phyloP scores from a whole-genome alignment of 2,888 invertebrate genomes.

The Prosapia bicincta region DNA sequence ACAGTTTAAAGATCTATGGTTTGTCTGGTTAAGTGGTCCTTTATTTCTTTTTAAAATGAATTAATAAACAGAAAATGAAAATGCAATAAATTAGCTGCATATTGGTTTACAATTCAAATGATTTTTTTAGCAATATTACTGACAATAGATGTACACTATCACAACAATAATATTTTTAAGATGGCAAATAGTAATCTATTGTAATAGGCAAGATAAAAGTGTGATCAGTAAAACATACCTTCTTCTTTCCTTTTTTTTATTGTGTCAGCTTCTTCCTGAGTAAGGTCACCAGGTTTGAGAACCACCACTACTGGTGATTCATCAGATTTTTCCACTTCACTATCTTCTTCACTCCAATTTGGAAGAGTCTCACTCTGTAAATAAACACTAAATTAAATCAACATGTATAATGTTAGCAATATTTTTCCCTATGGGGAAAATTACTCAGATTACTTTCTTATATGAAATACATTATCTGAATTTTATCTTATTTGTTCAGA shows the following conservation, averaged over 20 bases:
- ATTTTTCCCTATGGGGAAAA: background rate
- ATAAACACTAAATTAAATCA: constrained; percentile 7
- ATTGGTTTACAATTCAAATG: too few relatives aligned
- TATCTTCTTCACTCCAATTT: constrained; percentile 34
- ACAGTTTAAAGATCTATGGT: too few relatives aligned
- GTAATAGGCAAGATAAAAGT: background rate
- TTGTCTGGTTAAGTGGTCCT: too few relatives aligned
- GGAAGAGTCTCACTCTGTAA: constrained; percentile 39
- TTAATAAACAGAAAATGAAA: too few relatives aligned
- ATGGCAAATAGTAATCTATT: too few relatives aligned
- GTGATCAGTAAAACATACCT: constrained; percentile 16
- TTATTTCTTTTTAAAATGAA: too few relatives aligned
- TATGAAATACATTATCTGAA: background rate
- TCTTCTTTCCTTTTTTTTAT: constrained; percentile 33
- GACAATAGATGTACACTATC: too few relatives aligned
- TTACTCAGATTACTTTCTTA: background rate
- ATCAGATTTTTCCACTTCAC: constrained; percentile 60
- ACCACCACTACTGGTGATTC: constrained; percentile 78
- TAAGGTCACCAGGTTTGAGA: constrained; percentile 70
- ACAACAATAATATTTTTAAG: too few relatives aligned
- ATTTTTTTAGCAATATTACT: too few relatives aligned
- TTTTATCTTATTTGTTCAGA: too few relatives aligned
- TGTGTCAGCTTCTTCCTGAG: constrained; percentile 67
- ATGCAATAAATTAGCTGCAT: too few relatives aligned
- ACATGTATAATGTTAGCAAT: background rate